Percentiles rank a stretch among this genome's conserved stretches.
phyloP scores from a whole-genome alignment of 2,797 vertebrate genomes.

The Menidia menidia region DNA sequence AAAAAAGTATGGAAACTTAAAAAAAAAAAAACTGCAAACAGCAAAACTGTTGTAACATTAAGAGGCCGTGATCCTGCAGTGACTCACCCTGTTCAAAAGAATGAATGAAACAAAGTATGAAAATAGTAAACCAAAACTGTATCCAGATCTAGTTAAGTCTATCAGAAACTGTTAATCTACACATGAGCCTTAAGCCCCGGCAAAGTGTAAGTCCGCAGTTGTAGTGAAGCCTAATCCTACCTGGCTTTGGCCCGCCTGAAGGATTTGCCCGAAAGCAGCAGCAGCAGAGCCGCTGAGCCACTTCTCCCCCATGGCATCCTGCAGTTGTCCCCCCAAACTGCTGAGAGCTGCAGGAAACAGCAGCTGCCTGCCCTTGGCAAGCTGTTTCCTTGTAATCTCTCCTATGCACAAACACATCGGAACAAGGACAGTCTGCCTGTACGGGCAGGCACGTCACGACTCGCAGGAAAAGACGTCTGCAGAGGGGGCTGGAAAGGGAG shows the following conservation, averaged over 20 bases:
- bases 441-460: conserved; percentile 62
- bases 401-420: conserved; percentile 75
- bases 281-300: conserved; percentile 62
- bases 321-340: conserved; percentile 56
- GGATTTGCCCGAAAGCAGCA: conserved; percentile 65
- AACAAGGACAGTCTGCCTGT: conserved; percentile 68
- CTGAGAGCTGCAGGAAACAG: conserved; percentile 76
- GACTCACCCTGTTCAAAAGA: not conserved
- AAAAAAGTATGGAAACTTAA: not conserved
- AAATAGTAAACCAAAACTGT: not conserved
- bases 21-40: not conserved
- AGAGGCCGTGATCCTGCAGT: not conserved
- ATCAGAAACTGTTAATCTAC: conserved; percentile 17
- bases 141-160: not conserved
- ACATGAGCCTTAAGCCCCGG: conserved; percentile 15
- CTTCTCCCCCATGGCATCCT: conserved; percentile 83
- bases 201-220: not conserved
- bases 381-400: conserved; percentile 78
- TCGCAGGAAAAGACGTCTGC: conserved; percentile 80
- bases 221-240: conserved; percentile 67
- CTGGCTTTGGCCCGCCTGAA: conserved; percentile 72
- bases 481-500: conserved; percentile 10
- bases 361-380: conserved; percentile 79
- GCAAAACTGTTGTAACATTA: not conserved
- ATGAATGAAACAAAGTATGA: not conserved